phyloP scores from a whole-genome alignment of 2,113 vertebrate genomes.

The Trematomus loennbergii region DNA sequence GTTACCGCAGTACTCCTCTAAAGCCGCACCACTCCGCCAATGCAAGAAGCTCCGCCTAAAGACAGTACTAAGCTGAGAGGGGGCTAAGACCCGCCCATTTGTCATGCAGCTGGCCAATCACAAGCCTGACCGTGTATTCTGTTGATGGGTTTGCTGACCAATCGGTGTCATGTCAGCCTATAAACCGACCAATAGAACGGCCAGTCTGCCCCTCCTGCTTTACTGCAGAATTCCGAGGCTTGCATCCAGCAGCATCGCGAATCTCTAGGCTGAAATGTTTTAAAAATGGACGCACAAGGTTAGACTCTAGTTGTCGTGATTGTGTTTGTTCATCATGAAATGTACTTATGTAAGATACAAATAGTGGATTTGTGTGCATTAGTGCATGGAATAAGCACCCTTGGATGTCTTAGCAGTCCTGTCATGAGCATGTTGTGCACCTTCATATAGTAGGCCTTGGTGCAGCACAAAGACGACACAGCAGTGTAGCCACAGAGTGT shows the following conservation, averaged over 20 bases:
- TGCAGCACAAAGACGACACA: conserved; percentile 18
- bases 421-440: conserved; percentile 65
- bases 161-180: conserved; percentile 8
- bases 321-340: conserved; percentile 69
- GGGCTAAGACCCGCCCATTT: conserved; percentile 49
- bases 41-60: conserved; percentile 72
- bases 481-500: background rate
- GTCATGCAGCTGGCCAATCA: conserved; percentile 64
- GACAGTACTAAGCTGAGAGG: background rate
- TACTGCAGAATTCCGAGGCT: conserved; percentile 85
- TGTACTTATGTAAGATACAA: conserved; percentile 49
- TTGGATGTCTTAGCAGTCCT: conserved; percentile 54
- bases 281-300: conserved; percentile 76
- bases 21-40: conserved; percentile 74
- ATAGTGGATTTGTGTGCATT: conserved; percentile 41
- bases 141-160: conserved; percentile 60
- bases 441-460: conserved; percentile 40
- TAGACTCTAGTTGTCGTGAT: conserved; percentile 71
- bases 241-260: conserved; percentile 65
- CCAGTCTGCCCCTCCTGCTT: conserved; percentile 80
- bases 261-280: conserved; percentile 68
- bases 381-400: conserved; percentile 65
- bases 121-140: conserved; percentile 42
- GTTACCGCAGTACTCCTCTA: conserved; percentile 78
- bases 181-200: conserved; percentile 69